These are phyloP conservation scores for Thera obeliscata DNA, from an alignment of 2,888 invertebrate species.

Conservation along the genomic window DNA sequence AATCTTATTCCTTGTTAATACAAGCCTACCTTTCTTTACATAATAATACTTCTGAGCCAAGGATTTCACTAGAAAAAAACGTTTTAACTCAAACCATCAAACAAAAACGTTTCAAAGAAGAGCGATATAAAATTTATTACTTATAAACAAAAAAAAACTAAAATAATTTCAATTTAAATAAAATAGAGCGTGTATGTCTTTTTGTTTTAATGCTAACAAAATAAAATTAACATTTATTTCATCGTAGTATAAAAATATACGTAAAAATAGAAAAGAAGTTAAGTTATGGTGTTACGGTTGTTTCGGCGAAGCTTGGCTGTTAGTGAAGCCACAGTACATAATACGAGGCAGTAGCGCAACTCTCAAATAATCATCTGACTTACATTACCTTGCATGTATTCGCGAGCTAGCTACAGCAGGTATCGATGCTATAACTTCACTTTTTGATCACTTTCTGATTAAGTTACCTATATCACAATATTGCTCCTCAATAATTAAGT, in stretches of 20 bases:
- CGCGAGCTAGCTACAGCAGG: background rate
- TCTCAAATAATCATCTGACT: background rate
- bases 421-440: background rate
- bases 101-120: slow-evolving; percentile 70
- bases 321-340: slow-evolving; percentile 27
- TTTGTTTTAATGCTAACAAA: slow-evolving; percentile 84
- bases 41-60: too few relatives aligned
- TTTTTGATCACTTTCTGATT: slow-evolving; percentile 1
- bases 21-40: too few relatives aligned
- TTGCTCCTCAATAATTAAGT: slow-evolving; percentile 1
- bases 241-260: slow-evolving; percentile 83
- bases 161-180: slow-evolving; percentile 65
- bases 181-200: slow-evolving; percentile 81
- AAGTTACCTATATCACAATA: slow-evolving; percentile 10
- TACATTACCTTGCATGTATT: background rate
- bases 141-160: slow-evolving; percentile 59
- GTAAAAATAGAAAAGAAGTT: slow-evolving; percentile 75
- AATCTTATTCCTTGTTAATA: too few relatives aligned
- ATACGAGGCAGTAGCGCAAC: slow-evolving; percentile 32
- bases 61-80: background rate
- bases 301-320: slow-evolving; percentile 33
- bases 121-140: slow-evolving; percentile 82
- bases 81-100: slow-evolving; percentile 40
- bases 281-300: slow-evolving; percentile 32
- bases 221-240: slow-evolving; percentile 83